These are phyloP conservation scores for Lutra lutra DNA, from an alignment of 2,797 vertebrate species.

Conservation along the genomic window DNA sequence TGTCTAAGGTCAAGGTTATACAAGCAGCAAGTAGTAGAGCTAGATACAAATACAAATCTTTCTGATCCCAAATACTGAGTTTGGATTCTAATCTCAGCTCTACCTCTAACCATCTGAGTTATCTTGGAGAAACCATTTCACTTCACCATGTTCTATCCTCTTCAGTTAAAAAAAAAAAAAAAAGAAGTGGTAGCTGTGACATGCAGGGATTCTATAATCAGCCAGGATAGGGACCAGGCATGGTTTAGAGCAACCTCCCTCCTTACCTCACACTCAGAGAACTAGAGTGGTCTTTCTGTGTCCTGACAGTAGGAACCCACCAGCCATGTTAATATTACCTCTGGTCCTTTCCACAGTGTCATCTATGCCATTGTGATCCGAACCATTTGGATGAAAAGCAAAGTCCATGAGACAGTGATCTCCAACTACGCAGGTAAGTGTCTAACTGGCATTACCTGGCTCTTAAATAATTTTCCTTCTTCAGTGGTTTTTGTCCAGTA, in stretches of 20 bases:
- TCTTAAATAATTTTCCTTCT: neutral
- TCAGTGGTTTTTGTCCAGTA: neutral
- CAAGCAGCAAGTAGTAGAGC: neutral
- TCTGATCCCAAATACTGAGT: neutral
- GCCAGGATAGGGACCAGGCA: accelerated
- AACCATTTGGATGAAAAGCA: conserved; percentile 89
- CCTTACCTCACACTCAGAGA: neutral
- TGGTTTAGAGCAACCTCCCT: neutral
- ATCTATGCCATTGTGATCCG: conserved; percentile 88
- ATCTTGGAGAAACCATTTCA: neutral
- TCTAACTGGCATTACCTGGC: neutral
- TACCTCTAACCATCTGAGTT: neutral
- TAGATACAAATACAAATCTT: neutral
- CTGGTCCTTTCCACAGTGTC: conserved; percentile 69
- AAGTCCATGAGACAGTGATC: conserved; percentile 82
- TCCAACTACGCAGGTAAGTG: conserved; percentile 87
- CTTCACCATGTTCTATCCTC: neutral
- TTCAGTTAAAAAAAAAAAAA: neutral
- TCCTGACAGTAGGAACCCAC: neutral
- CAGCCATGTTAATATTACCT: neutral
- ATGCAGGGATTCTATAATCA: neutral
- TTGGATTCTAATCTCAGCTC: neutral
- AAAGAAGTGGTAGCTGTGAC: neutral
- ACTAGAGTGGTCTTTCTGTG: accelerated
- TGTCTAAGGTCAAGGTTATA: neutral